These are phyloP conservation scores for Cryptoprocta ferox DNA, from an alignment of 2,797 vertebrate species.

Conservation along the genomic window DNA sequence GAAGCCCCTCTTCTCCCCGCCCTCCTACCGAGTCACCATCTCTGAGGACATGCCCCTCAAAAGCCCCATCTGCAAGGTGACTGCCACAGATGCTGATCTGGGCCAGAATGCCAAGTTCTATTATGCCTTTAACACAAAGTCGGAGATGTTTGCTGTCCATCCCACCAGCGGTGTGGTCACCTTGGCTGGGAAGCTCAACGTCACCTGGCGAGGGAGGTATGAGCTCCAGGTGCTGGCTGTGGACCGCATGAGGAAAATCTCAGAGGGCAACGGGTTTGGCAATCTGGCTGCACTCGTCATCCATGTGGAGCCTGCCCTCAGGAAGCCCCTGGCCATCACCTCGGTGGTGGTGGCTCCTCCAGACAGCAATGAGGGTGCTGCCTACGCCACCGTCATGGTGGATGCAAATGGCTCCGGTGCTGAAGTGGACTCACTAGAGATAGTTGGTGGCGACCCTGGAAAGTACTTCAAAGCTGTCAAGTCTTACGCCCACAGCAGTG, in stretches of 20 bases:
- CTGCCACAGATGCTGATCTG: conserved; percentile 95
- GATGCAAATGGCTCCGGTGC: conserved; percentile 87
- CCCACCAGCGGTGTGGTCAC: conserved; percentile 94
- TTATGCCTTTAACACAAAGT: conserved; percentile 92
- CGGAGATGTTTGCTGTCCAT: conserved; percentile 91
- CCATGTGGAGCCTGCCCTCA: conserved; percentile 88
- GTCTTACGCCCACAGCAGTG: conserved; percentile 87
- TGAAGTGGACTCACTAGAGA: conserved; percentile 88
- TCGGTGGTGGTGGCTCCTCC: conserved; percentile 77
- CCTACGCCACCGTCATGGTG: conserved; percentile 89
- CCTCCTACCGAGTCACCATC: conserved; percentile 93
- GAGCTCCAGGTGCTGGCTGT: conserved; percentile 95
- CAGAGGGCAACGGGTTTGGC: conserved; percentile 92
- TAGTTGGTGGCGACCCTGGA: conserved; percentile 92
- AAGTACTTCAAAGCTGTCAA: conserved; percentile 92
- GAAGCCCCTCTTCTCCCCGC: conserved; percentile 97
- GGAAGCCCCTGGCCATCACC: conserved; percentile 87
- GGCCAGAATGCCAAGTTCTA: conserved; percentile 96
- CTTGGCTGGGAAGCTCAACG: conserved; percentile 90
- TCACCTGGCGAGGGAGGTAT: conserved; percentile 89
- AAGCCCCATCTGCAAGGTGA: conserved; percentile 91
- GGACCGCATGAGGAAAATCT: conserved; percentile 95
- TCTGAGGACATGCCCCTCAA: conserved; percentile 91
- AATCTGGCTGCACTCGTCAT: conserved; percentile 92
- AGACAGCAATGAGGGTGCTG: conserved; percentile 82